These are phyloP conservation scores for Deilephila porcellus DNA, from an alignment of 2,888 invertebrate genomes.

Conservation along the genomic window DNA sequence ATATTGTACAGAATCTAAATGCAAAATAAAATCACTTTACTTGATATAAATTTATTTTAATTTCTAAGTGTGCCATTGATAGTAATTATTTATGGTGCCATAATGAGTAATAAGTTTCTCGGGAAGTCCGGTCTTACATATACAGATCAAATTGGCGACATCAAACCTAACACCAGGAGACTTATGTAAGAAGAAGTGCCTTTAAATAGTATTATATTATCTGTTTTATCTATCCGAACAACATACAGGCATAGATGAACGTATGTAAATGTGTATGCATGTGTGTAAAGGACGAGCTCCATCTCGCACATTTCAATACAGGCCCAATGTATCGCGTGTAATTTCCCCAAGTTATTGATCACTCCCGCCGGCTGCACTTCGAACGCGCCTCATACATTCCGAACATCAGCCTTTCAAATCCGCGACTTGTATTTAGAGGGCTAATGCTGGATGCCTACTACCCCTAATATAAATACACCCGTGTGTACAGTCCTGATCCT, in stretches of 20 bases:
- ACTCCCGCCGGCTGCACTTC: constrained; percentile 1
- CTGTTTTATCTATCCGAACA: not conserved
- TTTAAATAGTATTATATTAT: too few relatives aligned
- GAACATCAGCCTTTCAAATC: constrained; percentile 17
- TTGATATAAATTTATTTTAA: too few relatives aligned
- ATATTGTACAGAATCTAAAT: too few relatives aligned
- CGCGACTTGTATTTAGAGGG: not conserved
- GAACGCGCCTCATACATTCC: constrained; percentile 3
- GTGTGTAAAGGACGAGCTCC: not conserved
- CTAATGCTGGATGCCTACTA: not conserved
- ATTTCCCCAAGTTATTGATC: constrained; percentile 9
- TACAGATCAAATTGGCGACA: too few relatives aligned
- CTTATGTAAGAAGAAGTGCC: too few relatives aligned
- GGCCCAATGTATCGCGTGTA: not conserved
- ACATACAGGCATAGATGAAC: not conserved
- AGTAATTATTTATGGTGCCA: too few relatives aligned
- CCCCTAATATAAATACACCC: not conserved
- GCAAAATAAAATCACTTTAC: too few relatives aligned
- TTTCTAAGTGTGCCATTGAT: too few relatives aligned
- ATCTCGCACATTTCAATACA: not conserved
- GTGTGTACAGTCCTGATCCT: too few relatives aligned
- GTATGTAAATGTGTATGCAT: not conserved
- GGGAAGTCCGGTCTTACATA: too few relatives aligned
- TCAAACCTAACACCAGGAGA: too few relatives aligned
- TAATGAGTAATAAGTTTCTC: too few relatives aligned